Evolutionary conservation across 2,113 vertebrate genomes (phyloP).

Genomic region (Heterotis niloticus): DNA sequence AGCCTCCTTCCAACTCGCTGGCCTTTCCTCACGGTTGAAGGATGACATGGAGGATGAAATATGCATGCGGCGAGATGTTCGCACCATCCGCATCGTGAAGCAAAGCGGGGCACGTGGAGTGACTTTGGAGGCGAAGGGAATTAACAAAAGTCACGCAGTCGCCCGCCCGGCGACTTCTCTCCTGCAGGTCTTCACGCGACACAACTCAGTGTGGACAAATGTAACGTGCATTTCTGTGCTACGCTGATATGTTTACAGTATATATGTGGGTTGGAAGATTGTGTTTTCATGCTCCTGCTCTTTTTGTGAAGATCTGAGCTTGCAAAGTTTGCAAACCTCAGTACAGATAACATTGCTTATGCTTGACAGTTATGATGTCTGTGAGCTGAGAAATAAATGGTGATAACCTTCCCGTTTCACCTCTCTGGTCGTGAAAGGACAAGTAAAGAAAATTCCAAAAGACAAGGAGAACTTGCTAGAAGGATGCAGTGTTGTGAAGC

Average conservation of each 20-base stretch:
- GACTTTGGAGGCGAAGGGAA: neutral
- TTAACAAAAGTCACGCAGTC: neutral
- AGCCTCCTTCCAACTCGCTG: neutral
- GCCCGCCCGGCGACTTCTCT: neutral
- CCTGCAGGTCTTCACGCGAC: neutral
- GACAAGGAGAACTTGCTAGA: neutral
- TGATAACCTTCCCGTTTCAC: too few species aligned
- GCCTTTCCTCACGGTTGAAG: neutral
- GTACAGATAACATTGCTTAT: too few species aligned
- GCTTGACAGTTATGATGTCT: too few species aligned
- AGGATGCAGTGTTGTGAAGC: neutral
- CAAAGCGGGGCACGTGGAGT: neutral
- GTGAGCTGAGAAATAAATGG: too few species aligned
- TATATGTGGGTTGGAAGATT: too few species aligned
- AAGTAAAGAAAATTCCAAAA: neutral
- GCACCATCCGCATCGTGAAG: neutral
- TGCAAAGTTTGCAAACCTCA: too few species aligned
- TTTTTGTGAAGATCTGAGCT: too few species aligned
- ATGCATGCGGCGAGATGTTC: constrained; percentile 14
- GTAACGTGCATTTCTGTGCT: too few species aligned
- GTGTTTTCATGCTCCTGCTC: too few species aligned
- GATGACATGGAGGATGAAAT: constrained; percentile 24
- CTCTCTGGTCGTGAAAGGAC: neutral
- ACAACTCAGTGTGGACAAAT: neutral
- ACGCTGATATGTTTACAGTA: too few species aligned